These are phyloP conservation scores for Tachysurus vachellii DNA, from an alignment of 2,113 vertebrate species.

Conservation along the genomic window DNA sequence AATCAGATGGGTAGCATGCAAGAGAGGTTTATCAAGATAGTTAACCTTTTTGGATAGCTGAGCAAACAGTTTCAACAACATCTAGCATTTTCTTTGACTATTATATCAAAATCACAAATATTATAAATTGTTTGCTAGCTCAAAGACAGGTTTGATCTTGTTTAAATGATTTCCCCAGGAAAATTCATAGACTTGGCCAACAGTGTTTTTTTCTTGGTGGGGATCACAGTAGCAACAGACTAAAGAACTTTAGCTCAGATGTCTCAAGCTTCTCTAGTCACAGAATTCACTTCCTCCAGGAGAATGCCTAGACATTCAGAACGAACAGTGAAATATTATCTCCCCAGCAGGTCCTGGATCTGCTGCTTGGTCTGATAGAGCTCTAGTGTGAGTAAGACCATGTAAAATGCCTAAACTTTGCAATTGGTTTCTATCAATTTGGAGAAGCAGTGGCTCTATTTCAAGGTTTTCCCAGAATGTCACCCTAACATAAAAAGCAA, in stretches of 20 bases:
- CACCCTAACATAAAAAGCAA: background rate
- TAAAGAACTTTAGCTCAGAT: background rate
- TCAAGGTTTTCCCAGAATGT: background rate
- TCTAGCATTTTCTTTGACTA: background rate
- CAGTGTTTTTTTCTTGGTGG: background rate
- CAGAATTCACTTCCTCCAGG: background rate
- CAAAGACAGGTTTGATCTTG: background rate
- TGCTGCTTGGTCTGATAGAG: background rate
- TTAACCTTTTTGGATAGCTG: background rate
- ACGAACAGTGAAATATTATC: background rate
- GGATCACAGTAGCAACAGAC: background rate
- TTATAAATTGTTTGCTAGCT: background rate
- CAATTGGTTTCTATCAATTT: background rate
- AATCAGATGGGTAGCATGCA: background rate
- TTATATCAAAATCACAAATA: background rate
- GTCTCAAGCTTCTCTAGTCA: background rate
- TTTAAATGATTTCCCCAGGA: background rate
- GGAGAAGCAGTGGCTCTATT: background rate
- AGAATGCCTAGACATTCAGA: background rate
- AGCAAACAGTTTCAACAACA: background rate
- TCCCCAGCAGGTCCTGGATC: background rate
- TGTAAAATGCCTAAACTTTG: background rate
- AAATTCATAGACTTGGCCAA: background rate
- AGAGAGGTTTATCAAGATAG: background rate
- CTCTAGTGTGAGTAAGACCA: background rate